A percentile compares a stretch with the other conserved stretches of the same genome.
Conservation (phyloP, 2,888 invertebrate species). For the Gymnosoma rotundatum region DNA sequence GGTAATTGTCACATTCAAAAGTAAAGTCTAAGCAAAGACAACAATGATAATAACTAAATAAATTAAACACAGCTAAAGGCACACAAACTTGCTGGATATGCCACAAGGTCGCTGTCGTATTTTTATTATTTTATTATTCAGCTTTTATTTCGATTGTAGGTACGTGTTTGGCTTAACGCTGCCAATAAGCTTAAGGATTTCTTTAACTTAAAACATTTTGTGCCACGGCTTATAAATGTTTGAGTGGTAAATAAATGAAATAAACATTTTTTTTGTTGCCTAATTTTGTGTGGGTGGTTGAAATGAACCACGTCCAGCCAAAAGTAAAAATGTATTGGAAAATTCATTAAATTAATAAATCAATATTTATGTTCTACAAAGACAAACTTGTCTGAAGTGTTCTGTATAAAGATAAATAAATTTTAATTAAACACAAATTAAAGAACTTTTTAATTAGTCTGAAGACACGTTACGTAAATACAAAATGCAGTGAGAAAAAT, state of each 20-base stretch:
- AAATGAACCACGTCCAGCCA: too few species aligned
- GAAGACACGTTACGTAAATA: too few species aligned
- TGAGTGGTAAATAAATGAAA: not conserved
- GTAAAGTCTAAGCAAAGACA: slow-evolving; percentile 44
- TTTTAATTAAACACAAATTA: too few species aligned
- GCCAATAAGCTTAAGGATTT: slow-evolving; percentile 50
- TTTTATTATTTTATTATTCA: slow-evolving; percentile 2
- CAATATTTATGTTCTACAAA: too few species aligned
- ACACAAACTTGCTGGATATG: slow-evolving; percentile 38
- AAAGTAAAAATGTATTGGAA: too few species aligned
- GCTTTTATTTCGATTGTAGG: not conserved
- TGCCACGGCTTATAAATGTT: not conserved
- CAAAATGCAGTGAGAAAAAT: too few species aligned
- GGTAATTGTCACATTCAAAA: slow-evolving; percentile 15
- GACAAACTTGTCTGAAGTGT: too few species aligned
- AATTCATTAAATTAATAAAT: too few species aligned
- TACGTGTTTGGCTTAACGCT: slow-evolving; percentile 13
- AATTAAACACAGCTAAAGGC: slow-evolving; percentile 74
- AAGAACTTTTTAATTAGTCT: too few species aligned
- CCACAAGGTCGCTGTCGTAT: slow-evolving; percentile 33
- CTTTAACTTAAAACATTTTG: slow-evolving; percentile 27
- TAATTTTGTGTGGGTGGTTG: not conserved
- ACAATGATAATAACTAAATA: slow-evolving; percentile 76
- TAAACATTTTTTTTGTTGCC: slow-evolving; percentile 15
- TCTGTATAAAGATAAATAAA: too few species aligned